Conservation (phyloP, 2,113 vertebrate genomes). For the Dasyornis broadbenti region DNA sequence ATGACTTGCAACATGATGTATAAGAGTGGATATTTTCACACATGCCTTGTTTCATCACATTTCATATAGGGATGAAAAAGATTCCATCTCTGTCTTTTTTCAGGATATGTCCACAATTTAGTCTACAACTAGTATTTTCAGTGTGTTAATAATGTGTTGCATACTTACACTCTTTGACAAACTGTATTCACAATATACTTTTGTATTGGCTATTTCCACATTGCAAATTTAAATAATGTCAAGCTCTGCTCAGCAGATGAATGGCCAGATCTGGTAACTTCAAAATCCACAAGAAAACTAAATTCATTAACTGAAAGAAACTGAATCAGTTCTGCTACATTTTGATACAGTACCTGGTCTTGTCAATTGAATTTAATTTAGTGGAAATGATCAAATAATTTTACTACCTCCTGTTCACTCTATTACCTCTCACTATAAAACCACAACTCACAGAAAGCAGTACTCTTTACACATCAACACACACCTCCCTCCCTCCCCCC, state of each 20-base stretch:
- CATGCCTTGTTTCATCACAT: background rate
- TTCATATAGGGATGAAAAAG: background rate
- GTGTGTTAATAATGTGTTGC: background rate
- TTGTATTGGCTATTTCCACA: background rate
- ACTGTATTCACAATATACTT: background rate
- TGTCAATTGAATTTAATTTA: slow-evolving; percentile 41
- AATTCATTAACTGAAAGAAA: background rate
- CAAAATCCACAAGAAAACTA: slow-evolving; percentile 9
- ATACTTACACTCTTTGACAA: background rate
- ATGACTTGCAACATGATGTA: background rate
- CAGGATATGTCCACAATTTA: background rate
- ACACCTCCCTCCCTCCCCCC: accelerated
- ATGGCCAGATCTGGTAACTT: background rate
- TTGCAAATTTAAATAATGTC: background rate
- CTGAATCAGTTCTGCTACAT: background rate
- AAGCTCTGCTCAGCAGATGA: background rate
- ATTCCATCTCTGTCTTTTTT: background rate
- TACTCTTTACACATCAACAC: background rate
- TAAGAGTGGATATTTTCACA: background rate
- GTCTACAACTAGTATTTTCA: slow-evolving; percentile 1
- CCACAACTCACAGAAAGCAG: background rate
- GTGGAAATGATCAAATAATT: slow-evolving; percentile 1
- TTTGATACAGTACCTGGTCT: slow-evolving; percentile 20
- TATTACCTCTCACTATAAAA: background rate
- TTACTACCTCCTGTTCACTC: background rate